Percentiles rank a stretch among this genome's conserved stretches.
Evolutionary conservation across 2,797 vertebrate species (phyloP).

Genomic region (Chelmon rostratus): DNA sequence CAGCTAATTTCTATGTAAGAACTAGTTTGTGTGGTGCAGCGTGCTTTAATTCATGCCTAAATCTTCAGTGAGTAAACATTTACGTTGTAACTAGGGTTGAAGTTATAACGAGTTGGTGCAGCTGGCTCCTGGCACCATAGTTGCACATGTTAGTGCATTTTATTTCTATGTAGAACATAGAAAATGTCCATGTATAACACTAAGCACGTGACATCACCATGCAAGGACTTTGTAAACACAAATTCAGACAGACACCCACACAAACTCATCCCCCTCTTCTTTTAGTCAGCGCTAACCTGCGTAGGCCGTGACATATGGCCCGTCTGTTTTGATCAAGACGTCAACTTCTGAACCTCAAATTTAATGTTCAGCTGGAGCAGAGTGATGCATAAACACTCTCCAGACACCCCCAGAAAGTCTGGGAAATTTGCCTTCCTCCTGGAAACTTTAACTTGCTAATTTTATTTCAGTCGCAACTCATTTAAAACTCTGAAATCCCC

Average conservation of each 20-base stretch:
- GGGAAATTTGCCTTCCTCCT: conserved; percentile 50
- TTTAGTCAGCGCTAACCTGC: conserved; percentile 32
- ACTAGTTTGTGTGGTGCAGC: neutral
- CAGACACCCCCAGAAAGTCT: conserved; percentile 48
- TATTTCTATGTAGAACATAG: conserved; percentile 2
- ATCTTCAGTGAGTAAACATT: neutral
- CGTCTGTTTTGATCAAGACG: conserved; percentile 63
- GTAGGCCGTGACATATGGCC: conserved; percentile 63
- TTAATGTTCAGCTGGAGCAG: conserved; percentile 61
- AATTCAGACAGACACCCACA: conserved; percentile 8
- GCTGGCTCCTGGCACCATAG: neutral
- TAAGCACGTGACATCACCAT: conserved; percentile 9
- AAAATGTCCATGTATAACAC: conserved; percentile 18
- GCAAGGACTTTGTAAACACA: conserved; percentile 25
- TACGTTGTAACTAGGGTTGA: neutral
- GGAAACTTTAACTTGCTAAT: conserved; percentile 53
- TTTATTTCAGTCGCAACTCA: conserved; percentile 24
- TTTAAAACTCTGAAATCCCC: conserved; percentile 42
- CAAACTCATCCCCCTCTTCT: conserved; percentile 15
- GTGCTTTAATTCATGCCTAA: neutral
- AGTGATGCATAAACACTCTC: conserved; percentile 61
- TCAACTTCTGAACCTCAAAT: conserved; percentile 57
- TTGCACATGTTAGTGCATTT: neutral
- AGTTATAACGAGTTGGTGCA: neutral
- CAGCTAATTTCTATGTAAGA: neutral